Base-by-base conservation (phyloP, 2,888 invertebrate species). In the Liposcelis brunnea region DNA sequence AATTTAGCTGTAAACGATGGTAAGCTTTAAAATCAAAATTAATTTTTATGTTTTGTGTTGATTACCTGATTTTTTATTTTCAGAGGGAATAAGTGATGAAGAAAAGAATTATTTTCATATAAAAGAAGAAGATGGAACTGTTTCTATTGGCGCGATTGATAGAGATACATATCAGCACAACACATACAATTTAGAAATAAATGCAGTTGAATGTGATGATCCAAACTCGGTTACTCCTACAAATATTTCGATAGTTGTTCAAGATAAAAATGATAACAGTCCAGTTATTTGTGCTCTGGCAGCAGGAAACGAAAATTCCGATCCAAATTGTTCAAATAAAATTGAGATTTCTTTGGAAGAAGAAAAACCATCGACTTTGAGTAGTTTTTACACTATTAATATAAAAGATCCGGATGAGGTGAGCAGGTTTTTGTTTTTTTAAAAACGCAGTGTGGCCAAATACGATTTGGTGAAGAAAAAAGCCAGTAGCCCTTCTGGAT, bases 261-360 rank as follows among this genome's bases (percentile, higher is more conserved):
- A 60, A 18, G 74, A 74, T 54, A 63, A 77, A 21, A 82, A 84
- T 56, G 79, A 84, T 56, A 72, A 81, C 55, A 55, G 54, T 11
- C 83, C 83, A 6, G 14, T 6, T 4, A 15, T 14, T 35, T 16
- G 14, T 10, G 10, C 10, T 16, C 15, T 5, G 5, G 5, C 35
- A 6, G 7, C 35, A 35, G 14, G 10, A 6, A 10, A 35, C 4
- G 15, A 0, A 53, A 55, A 51, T 70, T 75, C 1, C 54, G 63
- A 11, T 55, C 53, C n/a, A n/a, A n/a, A n/a, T 26, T 26, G 26
- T 8, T 26, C 8, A 8, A 8, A 8, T 26, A 4, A 26, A 26
- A 8, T 26, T 8, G 26, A 26, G 8, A 26, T 26, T 26, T 26
- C 4, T 26, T 26, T 26, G 26, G 26, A 26, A 26, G 3, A 43